These are phyloP conservation scores for Dicentrarchus labrax DNA, from an alignment of 2,113 vertebrate genomes.

Conservation along the genomic window DNA sequence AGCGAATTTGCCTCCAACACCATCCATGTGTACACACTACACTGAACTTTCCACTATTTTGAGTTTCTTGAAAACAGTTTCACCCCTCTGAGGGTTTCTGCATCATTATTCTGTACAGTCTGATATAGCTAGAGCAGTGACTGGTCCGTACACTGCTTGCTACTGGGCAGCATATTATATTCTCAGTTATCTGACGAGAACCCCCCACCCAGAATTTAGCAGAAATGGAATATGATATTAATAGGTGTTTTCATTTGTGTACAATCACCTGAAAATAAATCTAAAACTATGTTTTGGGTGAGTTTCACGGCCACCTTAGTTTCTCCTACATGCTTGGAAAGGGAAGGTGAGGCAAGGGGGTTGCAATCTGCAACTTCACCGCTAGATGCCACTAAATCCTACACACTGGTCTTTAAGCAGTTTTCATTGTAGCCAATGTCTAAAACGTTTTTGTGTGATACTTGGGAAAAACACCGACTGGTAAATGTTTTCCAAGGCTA, in stretches of 20 bases:
- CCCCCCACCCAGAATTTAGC: background rate
- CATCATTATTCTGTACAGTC: slow-evolving; percentile 12
- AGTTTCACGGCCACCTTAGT: too few species aligned
- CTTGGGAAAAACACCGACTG: too few species aligned
- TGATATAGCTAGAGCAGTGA: slow-evolving; percentile 6
- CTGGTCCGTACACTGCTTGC: background rate
- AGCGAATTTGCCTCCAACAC: slow-evolving; percentile 12
- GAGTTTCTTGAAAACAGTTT: slow-evolving; percentile 28
- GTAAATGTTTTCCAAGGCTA: background rate
- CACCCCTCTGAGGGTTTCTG: slow-evolving; percentile 3
- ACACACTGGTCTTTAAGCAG: too few species aligned
- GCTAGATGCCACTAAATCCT: too few species aligned
- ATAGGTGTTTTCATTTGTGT: too few species aligned
- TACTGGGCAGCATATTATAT: background rate
- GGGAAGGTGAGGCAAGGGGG: too few species aligned
- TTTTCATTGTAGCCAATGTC: background rate
- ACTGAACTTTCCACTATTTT: slow-evolving; percentile 16
- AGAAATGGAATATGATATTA: too few species aligned
- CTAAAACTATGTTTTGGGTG: too few species aligned
- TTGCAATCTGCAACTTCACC: too few species aligned
- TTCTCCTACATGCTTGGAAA: too few species aligned
- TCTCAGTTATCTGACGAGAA: background rate
- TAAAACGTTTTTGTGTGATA: background rate
- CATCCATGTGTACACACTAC: slow-evolving; percentile 34
- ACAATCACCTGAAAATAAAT: too few species aligned